phyloP scores from a whole-genome alignment of 2,797 vertebrate species.

The Taeniopygia guttata region DNA sequence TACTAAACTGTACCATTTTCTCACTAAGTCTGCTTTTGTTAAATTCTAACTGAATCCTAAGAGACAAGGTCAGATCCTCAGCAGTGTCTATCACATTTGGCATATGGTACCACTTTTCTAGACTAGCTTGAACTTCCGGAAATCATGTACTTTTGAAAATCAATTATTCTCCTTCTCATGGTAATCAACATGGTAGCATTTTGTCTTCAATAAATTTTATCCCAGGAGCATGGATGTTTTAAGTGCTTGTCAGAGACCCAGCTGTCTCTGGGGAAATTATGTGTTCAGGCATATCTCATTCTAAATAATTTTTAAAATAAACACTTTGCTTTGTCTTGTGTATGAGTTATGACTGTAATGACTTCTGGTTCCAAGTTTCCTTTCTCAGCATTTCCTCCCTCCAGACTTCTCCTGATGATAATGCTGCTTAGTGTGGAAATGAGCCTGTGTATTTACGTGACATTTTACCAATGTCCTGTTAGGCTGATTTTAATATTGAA shows the following conservation, averaged over 20 bases:
- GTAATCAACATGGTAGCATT: background rate
- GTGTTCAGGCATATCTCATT: background rate
- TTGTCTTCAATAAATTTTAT: background rate
- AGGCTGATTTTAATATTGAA: background rate
- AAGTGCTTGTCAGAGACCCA: background rate
- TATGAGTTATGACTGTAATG: conserved; percentile 25
- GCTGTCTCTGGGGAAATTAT: background rate
- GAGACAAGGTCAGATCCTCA: background rate
- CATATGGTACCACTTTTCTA: background rate
- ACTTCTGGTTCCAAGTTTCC: conserved; percentile 28
- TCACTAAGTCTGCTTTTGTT: background rate
- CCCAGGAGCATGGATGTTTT: background rate
- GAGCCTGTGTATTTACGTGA: background rate
- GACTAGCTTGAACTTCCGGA: background rate
- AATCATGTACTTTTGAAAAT: background rate
- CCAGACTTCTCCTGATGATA: background rate
- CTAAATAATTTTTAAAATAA: conserved; percentile 34
- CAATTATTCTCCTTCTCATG: background rate
- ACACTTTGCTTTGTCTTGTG: conserved; percentile 9
- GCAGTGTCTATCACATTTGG: background rate
- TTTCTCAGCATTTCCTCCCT: background rate
- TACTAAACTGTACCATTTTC: background rate
- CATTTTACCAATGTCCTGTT: background rate
- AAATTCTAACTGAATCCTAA: background rate
- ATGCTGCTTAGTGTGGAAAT: background rate